Conservation (phyloP, 1,140 invertebrate genomes). For the Xylocopa sonorina region DNA sequence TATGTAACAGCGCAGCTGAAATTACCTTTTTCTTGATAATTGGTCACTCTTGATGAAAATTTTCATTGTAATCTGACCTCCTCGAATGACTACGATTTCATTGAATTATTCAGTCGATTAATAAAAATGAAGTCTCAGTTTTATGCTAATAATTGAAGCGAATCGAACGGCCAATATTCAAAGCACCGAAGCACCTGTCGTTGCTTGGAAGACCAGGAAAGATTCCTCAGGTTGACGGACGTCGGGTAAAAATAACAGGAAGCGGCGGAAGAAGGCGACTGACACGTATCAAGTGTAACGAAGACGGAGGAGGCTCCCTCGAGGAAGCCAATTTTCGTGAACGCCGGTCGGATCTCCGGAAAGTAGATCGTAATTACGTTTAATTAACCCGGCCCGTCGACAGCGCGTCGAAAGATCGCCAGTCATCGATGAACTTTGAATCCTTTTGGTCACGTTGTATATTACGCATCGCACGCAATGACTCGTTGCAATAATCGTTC, state of each 20-base stretch:
- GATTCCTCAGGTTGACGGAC: background rate
- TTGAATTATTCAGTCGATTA: background rate
- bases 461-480: too few relatives aligned
- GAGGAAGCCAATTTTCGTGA: slow-evolving; percentile 55
- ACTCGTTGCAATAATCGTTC: too few relatives aligned
- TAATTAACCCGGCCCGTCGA: slow-evolving; percentile 55
- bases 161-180: too few relatives aligned
- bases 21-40: too few relatives aligned
- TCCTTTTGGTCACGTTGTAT: too few relatives aligned
- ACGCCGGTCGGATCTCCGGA: slow-evolving; percentile 31
- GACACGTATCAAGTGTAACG: slow-evolving; percentile 41
- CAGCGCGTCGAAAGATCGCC: slow-evolving; percentile 35
- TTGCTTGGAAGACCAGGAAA: background rate
- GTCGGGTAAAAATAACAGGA: background rate
- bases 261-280: background rate
- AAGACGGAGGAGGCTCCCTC: slow-evolving; percentile 49
- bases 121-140: background rate
- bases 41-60: too few relatives aligned
- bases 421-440: background rate
- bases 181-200: too few relatives aligned
- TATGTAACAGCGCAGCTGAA: too few relatives aligned
- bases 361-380: slow-evolving; percentile 59
- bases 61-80: too few relatives aligned
- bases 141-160: too few relatives aligned
- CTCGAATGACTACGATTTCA: background rate